These are phyloP conservation scores for Malurus cyaneus DNA, from an alignment of 2,113 vertebrate species.

Conservation along the genomic window DNA sequence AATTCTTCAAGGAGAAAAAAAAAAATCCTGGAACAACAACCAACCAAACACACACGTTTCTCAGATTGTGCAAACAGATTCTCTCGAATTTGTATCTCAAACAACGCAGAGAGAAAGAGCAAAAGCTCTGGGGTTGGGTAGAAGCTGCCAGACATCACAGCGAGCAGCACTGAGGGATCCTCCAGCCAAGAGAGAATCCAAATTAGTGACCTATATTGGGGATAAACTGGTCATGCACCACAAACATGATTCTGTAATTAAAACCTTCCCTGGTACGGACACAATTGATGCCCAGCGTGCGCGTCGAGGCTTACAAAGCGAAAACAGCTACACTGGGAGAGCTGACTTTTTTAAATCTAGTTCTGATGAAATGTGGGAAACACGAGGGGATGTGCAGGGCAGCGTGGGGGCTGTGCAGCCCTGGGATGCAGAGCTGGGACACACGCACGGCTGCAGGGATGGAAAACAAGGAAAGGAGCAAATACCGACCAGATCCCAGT, in stretches of 20 bases:
- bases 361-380: background rate
- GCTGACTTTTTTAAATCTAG: background rate
- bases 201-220: constrained; percentile 19
- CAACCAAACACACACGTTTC: background rate
- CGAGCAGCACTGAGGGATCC: background rate
- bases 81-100: background rate
- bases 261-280: background rate
- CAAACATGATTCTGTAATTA: background rate
- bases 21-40: background rate
- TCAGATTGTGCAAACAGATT: background rate
- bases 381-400: rapidly evolving
- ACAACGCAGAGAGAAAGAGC: background rate
- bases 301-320: background rate
- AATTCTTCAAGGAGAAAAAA: background rate
- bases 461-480: background rate
- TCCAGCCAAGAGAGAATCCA: background rate
- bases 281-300: background rate
- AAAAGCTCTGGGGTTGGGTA: background rate
- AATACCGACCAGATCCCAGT: background rate
- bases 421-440: rapidly evolving
- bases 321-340: background rate
- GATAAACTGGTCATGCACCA: background rate
- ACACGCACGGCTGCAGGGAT: background rate
- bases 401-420: background rate
- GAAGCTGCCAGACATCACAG: background rate